A percentile compares a stretch with the other conserved stretches of the same genome.
Evolutionary conservation across 2,797 vertebrate species (phyloP).

Genomic region (Ctenochaetus hawaiiensis): DNA sequence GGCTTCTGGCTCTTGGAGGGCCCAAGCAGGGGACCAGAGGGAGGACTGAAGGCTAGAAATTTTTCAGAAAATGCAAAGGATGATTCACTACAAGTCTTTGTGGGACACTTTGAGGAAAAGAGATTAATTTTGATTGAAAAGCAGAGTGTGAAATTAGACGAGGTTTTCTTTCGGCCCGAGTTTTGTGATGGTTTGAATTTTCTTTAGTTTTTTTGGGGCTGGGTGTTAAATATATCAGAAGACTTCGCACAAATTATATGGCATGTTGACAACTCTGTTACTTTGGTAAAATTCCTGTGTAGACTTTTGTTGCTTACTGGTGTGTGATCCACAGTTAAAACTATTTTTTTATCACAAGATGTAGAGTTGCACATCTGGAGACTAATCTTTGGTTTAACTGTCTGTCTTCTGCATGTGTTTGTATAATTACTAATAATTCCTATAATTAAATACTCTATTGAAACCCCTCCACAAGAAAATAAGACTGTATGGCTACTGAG

Average conservation of each 20-base stretch:
- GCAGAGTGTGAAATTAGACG: slow-evolving; percentile 8
- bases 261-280: neutral
- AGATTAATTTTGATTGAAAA: slow-evolving; percentile 19
- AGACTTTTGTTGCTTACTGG: neutral
- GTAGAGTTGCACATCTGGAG: neutral
- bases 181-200: neutral
- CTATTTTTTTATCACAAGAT: slow-evolving; percentile 4
- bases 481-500: slow-evolving; percentile 4
- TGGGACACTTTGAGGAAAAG: slow-evolving; percentile 15
- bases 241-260: too few species aligned
- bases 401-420: neutral
- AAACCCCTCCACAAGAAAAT: neutral
- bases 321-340: neutral
- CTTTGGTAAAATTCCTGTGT: neutral
- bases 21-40: slow-evolving; percentile 42
- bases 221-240: too few species aligned
- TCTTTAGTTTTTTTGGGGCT: too few species aligned
- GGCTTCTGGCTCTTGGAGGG: slow-evolving; percentile 38
- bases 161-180: neutral
- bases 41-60: slow-evolving; percentile 42
- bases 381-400: neutral
- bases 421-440: neutral
- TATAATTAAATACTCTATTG: neutral
- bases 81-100: slow-evolving; percentile 26
- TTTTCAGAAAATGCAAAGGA: slow-evolving; percentile 16